Conservation (phyloP, 2,797 vertebrate species). For the Percopsis omiscomaycus region DNA sequence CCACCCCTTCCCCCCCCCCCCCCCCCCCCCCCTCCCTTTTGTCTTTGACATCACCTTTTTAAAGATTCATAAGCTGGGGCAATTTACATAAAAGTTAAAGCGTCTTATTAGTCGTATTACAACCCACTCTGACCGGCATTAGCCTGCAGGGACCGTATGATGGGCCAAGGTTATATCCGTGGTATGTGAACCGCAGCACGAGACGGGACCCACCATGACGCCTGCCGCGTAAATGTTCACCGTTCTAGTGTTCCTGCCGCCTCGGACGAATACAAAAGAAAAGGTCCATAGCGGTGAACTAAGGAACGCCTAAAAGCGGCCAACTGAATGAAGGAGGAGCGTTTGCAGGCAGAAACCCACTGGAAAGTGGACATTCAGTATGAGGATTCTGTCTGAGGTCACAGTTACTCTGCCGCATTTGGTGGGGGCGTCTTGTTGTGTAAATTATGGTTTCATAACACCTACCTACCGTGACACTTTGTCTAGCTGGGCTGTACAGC, state of each 20-base stretch:
- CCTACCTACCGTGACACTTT: slow-evolving; percentile 19
- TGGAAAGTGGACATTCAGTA: too few species aligned
- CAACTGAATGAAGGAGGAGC: too few species aligned
- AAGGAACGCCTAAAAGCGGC: too few species aligned
- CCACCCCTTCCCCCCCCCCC: slow-evolving; percentile 38
- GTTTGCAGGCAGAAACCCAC: too few species aligned
- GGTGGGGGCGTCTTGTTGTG: not conserved
- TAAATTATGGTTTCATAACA: slow-evolving; percentile 26
- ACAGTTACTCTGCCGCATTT: slow-evolving; percentile 20
- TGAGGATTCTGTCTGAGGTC: slow-evolving; percentile 27
- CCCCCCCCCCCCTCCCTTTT: slow-evolving; percentile 60
- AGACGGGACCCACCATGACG: slow-evolving; percentile 41
- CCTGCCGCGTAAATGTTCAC: not conserved
- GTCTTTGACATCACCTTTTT: slow-evolving; percentile 80
- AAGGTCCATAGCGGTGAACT: too few species aligned
- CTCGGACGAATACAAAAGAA: too few species aligned
- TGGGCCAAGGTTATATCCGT: slow-evolving; percentile 68
- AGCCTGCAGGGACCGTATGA: slow-evolving; percentile 61
- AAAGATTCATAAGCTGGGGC: slow-evolving; percentile 76
- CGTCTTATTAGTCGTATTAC: slow-evolving; percentile 77
- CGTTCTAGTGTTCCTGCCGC: too few species aligned
- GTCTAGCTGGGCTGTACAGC: not conserved
- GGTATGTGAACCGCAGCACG: slow-evolving; percentile 47
- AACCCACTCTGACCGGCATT: slow-evolving; percentile 69
- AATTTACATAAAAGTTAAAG: slow-evolving; percentile 80